These are phyloP conservation scores for Microcebus murinus DNA, from an alignment of 2,113 vertebrate genomes.

Conservation along the genomic window DNA sequence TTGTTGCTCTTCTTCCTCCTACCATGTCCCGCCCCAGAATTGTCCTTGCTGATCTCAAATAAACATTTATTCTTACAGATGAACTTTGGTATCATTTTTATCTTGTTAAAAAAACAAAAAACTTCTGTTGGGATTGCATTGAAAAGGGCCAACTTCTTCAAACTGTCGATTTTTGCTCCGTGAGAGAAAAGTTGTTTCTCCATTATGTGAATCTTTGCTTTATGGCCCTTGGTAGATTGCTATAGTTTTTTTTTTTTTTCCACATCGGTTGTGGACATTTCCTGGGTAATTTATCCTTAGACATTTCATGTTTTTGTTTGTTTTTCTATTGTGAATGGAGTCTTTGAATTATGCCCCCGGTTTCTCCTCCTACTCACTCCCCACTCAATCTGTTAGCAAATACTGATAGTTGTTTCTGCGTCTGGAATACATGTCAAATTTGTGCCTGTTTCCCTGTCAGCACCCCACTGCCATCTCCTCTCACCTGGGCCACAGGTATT, in stretches of 20 bases:
- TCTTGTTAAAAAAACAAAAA: background rate
- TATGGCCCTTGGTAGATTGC: background rate
- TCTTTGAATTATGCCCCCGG: slow-evolving; percentile 16
- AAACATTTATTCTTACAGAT: background rate
- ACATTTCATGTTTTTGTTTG: slow-evolving; percentile 51
- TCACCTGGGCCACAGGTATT: background rate
- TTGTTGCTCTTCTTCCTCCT: background rate
- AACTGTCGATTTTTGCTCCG: background rate
- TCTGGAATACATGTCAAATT: background rate
- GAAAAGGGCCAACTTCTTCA: background rate
- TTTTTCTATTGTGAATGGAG: slow-evolving; percentile 54
- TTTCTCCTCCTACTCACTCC: slow-evolving; percentile 45
- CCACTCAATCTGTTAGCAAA: slow-evolving; percentile 27
- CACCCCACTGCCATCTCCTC: background rate
- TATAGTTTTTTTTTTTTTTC: background rate
- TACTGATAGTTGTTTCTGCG: background rate
- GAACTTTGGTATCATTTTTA: background rate
- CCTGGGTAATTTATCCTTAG: slow-evolving; percentile 35
- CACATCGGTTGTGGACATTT: slow-evolving; percentile 14
- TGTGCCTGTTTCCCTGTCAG: background rate
- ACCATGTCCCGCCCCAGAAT: background rate
- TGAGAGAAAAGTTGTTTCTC: background rate
- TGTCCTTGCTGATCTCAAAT: background rate
- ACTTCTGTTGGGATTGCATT: background rate
- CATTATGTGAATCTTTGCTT: background rate